These are phyloP conservation scores for Strigamia crassipes DNA, from an alignment of 2,888 invertebrate species.

Conservation along the genomic window DNA sequence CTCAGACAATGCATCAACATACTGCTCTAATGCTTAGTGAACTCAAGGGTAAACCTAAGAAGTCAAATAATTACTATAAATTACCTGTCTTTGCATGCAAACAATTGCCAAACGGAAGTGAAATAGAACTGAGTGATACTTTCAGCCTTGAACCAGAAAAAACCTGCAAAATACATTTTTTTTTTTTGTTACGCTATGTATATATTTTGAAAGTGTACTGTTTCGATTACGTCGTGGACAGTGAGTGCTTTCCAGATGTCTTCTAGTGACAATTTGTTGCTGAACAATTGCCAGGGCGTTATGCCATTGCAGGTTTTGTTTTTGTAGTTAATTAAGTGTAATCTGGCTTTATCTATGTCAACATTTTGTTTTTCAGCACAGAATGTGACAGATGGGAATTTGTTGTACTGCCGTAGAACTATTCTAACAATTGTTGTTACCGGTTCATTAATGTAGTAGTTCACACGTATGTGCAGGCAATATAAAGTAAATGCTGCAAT, in stretches of 20 bases:
- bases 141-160: too few species aligned
- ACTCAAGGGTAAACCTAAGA: too few species aligned
- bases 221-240: too few species aligned
- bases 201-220: too few species aligned
- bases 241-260: not conserved
- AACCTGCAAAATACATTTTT: too few species aligned
- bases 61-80: too few species aligned
- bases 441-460: not conserved
- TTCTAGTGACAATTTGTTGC: not conserved
- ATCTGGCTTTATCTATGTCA: not conserved
- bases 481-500: not conserved
- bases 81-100: too few species aligned
- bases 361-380: not conserved
- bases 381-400: not conserved
- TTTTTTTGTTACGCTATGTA: too few species aligned
- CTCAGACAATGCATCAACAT: too few species aligned
- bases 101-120: too few species aligned
- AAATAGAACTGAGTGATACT: too few species aligned
- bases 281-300: not conserved
- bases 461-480: not conserved
- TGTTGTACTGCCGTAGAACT: not conserved
- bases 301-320: not conserved
- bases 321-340: not conserved
- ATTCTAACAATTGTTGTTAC: not conserved
- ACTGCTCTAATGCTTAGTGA: too few species aligned